Base-by-base conservation (phyloP, 35 echinoderm and acorn worm species). In the Heliocidaris tuberculata region DNA sequence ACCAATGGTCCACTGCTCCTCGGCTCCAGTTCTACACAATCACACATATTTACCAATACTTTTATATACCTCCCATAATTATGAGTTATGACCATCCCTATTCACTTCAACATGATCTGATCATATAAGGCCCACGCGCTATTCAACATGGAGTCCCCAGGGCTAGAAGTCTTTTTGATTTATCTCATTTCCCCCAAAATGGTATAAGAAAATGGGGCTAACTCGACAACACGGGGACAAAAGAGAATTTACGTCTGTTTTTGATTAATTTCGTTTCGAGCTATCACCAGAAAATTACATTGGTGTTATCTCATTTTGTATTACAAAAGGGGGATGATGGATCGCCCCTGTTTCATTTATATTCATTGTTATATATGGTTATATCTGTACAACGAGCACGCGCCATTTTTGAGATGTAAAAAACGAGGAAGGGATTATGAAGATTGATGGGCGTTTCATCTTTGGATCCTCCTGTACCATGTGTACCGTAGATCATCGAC, bases 261-360 rank as follows among this genome's bases (percentile, higher is more conserved):
- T 78, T 78, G 65, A 78, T 78, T 78, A 78, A 78, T 78, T 78
- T 78, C 65, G 27, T 78, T 78, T 1, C 65, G 4, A 78, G 65
- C 27, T 7, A n/a, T 8, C 65, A 78, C 17, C 21, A 78, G 65
- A n/a, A n/a, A 19, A 78, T 78, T 78, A 78, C 27, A 78, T 78
- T 71, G 19, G 65, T 21, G 65, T 78, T 78, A 78, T 78, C 65
- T 78, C 65, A 78, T 78, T 78, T 24, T 78, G 21, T n/a, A 78
- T 47, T 89, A 48, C 31, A 89, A 47, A 89, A 89, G 31, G 31
- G 6, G 87, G 35, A 48, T 89, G 87, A 89, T 89, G 32, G 87
- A 89, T 89, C 7, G 87, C 87, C 31, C 29, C 4, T 47, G 47
- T 89, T 89, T 48, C 15, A 89, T 89, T 42, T 89, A 89, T 89